Evolutionary conservation across 2,888 invertebrate species (phyloP).

Genomic region (Nymphalis polychloros): DNA sequence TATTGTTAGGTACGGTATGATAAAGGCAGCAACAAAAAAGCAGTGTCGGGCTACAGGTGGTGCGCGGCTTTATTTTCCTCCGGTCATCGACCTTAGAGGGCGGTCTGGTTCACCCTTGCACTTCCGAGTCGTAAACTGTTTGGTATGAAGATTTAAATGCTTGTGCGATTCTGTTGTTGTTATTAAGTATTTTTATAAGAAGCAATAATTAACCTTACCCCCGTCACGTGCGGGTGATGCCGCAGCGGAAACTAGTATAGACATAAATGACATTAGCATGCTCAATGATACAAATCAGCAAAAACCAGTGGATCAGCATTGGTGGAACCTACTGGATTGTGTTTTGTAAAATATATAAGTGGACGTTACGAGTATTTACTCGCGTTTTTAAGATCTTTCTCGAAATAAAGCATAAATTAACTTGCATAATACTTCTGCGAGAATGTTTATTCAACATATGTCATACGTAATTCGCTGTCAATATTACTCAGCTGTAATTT

Average conservation of each 20-base stretch:
- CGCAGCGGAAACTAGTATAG: no score
- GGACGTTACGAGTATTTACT: no score
- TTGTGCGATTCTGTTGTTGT: not conserved
- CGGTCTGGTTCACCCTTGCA: constrained; percentile 67
- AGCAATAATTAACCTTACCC: not conserved
- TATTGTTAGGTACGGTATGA: constrained; percentile 13
- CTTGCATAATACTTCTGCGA: not conserved
- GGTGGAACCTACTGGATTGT: no score
- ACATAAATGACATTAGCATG: no score
- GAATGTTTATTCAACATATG: constrained; percentile 22
- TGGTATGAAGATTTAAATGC: constrained; percentile 29
- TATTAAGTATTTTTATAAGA: not conserved
- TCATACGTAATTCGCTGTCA: constrained; percentile 8
- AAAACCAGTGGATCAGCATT: no score
- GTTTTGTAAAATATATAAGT: no score
- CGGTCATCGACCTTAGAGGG: constrained; percentile 67
- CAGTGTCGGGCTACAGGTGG: constrained; percentile 58
- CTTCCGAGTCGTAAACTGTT: constrained; percentile 30
- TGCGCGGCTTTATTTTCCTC: constrained; percentile 67
- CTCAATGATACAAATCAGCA: no score
- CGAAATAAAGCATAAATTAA: not conserved
- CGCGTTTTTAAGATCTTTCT: no score
- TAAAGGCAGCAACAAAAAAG: constrained; percentile 23
- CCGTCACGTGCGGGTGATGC: no score
- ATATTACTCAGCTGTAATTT: constrained; percentile 17